Evolutionary conservation across 2,797 vertebrate genomes (phyloP), one percentile per base, ranked within the genome.

Genomic region (Arremon aurantiirostris): DNA sequence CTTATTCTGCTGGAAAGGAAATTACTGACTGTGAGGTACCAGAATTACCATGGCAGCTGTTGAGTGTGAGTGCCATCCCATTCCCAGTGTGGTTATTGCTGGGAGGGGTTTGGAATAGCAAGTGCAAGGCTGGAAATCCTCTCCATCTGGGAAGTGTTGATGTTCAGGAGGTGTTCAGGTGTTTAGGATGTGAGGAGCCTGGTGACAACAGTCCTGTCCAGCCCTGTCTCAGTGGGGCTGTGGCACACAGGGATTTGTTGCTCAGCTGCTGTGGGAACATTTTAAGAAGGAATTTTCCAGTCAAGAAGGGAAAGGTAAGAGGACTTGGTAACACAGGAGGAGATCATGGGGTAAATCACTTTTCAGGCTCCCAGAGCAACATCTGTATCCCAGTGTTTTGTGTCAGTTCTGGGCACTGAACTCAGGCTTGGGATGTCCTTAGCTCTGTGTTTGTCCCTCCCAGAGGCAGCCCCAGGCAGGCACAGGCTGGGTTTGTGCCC

Each of bases 321-420:
- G 34, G 19, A 18, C 8, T 46, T 63, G 12, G 27, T 79, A 42
- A 57, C 0, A 2, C 11, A 35, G 7, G n/a, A 39, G 18, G 57
- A 34, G 32, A 41, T 21, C 5, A 1, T 1, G 4, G 24, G 37
- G 11, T 12, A 14, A 30, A 14, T 12, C 1, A 20, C 30, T 42
- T 41, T 42, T 17, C 7, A 3, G 34, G 47, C 34, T 70, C 47
- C 39, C 56, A 14, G 59, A 68, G 53, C 46, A 39, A 1, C 20
- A 14, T 78, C 56, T 70, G 16, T 21, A 2, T 13, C n/a, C 1
- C 34, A 39, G 32, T 5, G n/a, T 8, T 34, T 13, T 9, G 47
- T 85, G 55, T 34, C 42, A 9, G 21, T 53, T 27, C 1, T 1
- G 53, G 82, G 50, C 44, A 11, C 35, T 81, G 68, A 19, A 23